Conservation (phyloP, 2,888 invertebrate genomes). For the Taphrorychus bicolor region DNA sequence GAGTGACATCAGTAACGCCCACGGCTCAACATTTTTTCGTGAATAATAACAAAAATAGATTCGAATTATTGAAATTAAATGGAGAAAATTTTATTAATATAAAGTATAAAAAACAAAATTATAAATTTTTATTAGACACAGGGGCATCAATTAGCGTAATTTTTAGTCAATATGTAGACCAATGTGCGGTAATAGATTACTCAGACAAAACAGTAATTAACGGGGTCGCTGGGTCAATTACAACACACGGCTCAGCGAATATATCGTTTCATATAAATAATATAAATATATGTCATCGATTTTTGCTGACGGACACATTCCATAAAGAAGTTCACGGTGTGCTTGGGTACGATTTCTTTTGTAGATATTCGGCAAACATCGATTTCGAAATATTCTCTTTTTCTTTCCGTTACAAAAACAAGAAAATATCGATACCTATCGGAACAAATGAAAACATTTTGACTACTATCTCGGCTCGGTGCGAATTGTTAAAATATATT, state of each 20-base stretch:
- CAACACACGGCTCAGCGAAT: conserved; percentile 18
- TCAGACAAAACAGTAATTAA: not conserved
- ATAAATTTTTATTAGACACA: not conserved
- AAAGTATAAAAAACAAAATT: not conserved
- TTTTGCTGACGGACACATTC: not conserved
- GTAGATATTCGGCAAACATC: not conserved
- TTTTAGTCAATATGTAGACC: not conserved
- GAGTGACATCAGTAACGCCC: no score
- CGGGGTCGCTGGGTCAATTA: not conserved
- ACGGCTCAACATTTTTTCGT: no score
- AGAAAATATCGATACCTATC: not conserved
- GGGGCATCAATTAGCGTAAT: not conserved
- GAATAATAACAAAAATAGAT: no score
- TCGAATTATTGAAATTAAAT: not conserved
- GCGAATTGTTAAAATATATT: not conserved
- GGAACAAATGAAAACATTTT: not conserved
- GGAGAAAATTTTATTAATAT: not conserved
- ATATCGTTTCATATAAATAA: not conserved
- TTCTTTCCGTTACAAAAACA: not conserved
- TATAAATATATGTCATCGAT: not conserved
- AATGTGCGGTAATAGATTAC: not conserved
- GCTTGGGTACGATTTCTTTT: not conserved
- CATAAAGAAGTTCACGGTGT: not conserved
- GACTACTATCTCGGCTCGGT: not conserved
- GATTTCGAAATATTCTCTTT: not conserved